Conservation (phyloP, 1,140 invertebrate species). For the Platyura marginata region DNA sequence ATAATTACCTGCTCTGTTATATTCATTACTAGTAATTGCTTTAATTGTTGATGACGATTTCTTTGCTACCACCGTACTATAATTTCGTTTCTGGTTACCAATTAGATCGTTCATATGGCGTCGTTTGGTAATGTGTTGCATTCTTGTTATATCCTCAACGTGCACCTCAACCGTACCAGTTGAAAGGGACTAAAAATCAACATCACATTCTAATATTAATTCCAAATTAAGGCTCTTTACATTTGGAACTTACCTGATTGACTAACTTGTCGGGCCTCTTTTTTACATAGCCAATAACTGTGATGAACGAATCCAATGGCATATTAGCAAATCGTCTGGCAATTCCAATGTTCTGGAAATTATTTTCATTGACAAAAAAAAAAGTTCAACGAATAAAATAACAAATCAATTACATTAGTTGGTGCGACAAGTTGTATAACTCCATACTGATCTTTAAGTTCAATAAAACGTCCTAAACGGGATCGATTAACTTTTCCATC, state of each 20-base stretch:
- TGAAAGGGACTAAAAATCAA: constrained; percentile 14
- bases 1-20: constrained; percentile 21
- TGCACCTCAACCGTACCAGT: constrained; percentile 26
- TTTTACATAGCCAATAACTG: constrained; percentile 22
- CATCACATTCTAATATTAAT: too few species aligned
- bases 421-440: constrained; percentile 23
- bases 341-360: constrained; percentile 18
- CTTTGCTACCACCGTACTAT: constrained; percentile 17
- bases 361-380: constrained; percentile 3
- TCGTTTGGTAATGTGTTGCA: constrained; percentile 13
- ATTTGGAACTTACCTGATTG: constrained; percentile 13
- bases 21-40: constrained; percentile 23
- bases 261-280: constrained; percentile 17
- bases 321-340: constrained; percentile 23
- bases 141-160: constrained; percentile 21
- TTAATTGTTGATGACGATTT: constrained; percentile 8
- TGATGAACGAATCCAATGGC: constrained; percentile 22
- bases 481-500: constrained; percentile 23
- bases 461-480: constrained; percentile 22
- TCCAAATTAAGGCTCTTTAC: too few species aligned
- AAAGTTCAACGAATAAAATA: not conserved
- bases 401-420: constrained; percentile 19
- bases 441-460: constrained; percentile 22
- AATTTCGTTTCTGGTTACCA: constrained; percentile 16
- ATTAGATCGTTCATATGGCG: not conserved